Percentiles rank a stretch among this genome's conserved stretches.
phyloP scores from a whole-genome alignment of 2,113 vertebrate species.

The Poecilia latipinna region DNA sequence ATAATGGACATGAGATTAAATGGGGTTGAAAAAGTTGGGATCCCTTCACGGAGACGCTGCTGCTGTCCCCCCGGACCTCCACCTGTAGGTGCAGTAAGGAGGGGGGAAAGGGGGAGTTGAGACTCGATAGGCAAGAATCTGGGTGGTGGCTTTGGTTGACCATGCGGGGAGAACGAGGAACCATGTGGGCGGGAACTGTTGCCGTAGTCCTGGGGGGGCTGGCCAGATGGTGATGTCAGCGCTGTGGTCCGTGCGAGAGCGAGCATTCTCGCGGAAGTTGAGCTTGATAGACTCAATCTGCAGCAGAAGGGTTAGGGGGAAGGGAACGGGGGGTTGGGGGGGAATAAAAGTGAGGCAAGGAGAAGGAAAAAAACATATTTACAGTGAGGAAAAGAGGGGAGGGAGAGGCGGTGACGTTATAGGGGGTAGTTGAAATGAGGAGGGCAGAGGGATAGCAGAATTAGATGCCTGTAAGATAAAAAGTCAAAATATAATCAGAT shows the following conservation, averaged over 20 bases:
- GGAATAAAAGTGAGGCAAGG: not conserved
- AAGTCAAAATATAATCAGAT: conserved; percentile 83
- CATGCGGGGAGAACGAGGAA: conserved; percentile 36
- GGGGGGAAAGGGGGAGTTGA: conserved; percentile 35
- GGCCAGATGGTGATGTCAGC: conserved; percentile 85
- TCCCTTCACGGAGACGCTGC: conserved; percentile 30
- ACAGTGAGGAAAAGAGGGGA: conserved; percentile 14
- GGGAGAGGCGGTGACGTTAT: conserved; percentile 29
- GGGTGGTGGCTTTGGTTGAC: conserved; percentile 6
- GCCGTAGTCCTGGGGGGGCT: conserved; percentile 59
- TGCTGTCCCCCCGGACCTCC: conserved; percentile 42
- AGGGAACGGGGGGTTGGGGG: conserved; percentile 21
- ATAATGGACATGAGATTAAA: conserved; percentile 18
- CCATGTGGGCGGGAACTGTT: conserved; percentile 31
- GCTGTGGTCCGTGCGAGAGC: conserved; percentile 90
- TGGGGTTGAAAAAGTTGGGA: conserved; percentile 12
- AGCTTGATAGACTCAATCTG: conserved; percentile 94
- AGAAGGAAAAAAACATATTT: conserved; percentile 41
- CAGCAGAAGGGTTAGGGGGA: conserved; percentile 80
- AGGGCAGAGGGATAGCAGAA: conserved; percentile 88
- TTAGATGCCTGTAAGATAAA: conserved; percentile 99
- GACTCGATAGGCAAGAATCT: conserved; percentile 3
- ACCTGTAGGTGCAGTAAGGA: conserved; percentile 31
- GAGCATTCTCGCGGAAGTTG: conserved; percentile 90
- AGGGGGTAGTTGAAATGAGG: conserved; percentile 66